These are phyloP conservation scores for Orchestes rusci DNA, from an alignment of 2,888 invertebrate genomes.

Conservation along the genomic window DNA sequence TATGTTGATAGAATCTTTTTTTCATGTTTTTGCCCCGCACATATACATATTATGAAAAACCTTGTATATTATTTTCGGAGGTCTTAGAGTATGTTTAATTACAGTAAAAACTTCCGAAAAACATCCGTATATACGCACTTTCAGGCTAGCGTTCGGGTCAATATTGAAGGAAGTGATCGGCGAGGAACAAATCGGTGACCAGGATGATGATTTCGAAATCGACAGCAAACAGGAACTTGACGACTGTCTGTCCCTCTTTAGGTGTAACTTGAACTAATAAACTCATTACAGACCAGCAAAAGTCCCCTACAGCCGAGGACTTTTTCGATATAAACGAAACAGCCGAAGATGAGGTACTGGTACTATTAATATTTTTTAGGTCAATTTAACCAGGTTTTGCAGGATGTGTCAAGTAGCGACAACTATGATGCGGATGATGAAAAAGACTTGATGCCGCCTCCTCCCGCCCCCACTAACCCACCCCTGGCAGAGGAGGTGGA, in stretches of 20 bases:
- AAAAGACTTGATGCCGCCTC: slow-evolving; percentile 80
- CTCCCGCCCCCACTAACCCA: slow-evolving; percentile 49
- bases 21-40: too few species aligned
- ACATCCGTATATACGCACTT: too few species aligned
- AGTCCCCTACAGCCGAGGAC: slow-evolving; percentile 75
- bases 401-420: slow-evolving; percentile 28
- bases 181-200: slow-evolving; percentile 36
- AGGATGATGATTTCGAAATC: slow-evolving; percentile 28
- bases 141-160: slow-evolving; percentile 67
- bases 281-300: too few species aligned
- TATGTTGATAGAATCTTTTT: too few species aligned
- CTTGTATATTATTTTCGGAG: too few species aligned
- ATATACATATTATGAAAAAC: too few species aligned
- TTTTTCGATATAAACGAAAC: slow-evolving; percentile 90
- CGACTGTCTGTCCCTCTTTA: too few species aligned
- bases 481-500: slow-evolving; percentile 30
- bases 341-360: slow-evolving; percentile 62
- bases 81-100: too few species aligned
- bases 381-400: neutral
- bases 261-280: too few species aligned
- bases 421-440: slow-evolving; percentile 62
- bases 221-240: slow-evolving; percentile 19
- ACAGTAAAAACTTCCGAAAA: too few species aligned
- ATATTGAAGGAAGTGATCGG: slow-evolving; percentile 73
- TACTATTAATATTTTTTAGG: neutral